Base-by-base conservation (phyloP, 2,113 vertebrate species). In the Rhabdomys dilectus region DNA sequence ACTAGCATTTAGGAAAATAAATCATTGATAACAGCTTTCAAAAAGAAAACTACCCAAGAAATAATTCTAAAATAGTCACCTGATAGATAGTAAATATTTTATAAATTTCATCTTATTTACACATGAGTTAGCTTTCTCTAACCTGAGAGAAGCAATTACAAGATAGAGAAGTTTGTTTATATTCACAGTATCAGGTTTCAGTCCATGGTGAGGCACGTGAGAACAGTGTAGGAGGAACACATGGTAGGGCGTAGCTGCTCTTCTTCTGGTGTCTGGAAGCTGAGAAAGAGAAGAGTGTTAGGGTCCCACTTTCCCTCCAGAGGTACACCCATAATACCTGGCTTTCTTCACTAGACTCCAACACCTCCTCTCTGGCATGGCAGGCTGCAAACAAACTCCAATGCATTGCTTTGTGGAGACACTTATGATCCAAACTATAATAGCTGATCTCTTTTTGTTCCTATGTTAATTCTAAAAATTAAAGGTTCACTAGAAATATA, bases 31-130 rank as follows among this genome's bases (percentile, higher is more conserved):
- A 80, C 3, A 78, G 34, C 19, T 34, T 45, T 81, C 24, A 60
- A 78, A 62, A 80, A 72, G 72, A 78, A 91, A 78, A 80, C n/a
- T 77, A 24, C 42, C 58, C 86, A 86, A 82, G 89, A 87, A 73
- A 29, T 89, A 73, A 45, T 86, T 45, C 42, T 85, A 93, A 70
- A 93, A 78, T 90, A 9, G 73, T 58, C 16, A 92, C 68, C 24
- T 29, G 62, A 7, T 92, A 26, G 75, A 96, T 78, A 78, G 53
- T 60, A 34, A 85, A 6, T 86, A 48, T 60, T 93, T 93, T 70
- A 70, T 17, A 70, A 75, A 68, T 8, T 82, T 39, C 24, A 58
- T n/a, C 77, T 76, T 89, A 84, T n/a, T 77, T 85, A 66, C 26
- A 29, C 36, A 75, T 22, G 9, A 2, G 15, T 42, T 75, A 42